These are phyloP conservation scores for Gallinago jamesoni DNA, from an alignment of 2,113 vertebrate species.

Conservation along the genomic window DNA sequence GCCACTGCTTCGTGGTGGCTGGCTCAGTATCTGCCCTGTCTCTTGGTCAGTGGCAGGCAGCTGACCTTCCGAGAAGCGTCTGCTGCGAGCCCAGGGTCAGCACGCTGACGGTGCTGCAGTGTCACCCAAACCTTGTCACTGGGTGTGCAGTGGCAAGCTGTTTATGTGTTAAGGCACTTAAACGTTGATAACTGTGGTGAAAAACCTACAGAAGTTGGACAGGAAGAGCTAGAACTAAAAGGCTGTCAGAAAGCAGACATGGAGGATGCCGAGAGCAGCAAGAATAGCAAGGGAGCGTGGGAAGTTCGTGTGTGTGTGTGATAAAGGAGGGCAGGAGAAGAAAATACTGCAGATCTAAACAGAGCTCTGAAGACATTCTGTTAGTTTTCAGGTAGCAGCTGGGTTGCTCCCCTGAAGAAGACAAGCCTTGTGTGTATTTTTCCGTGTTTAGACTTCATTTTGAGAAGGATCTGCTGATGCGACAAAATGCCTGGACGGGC, in stretches of 20 bases:
- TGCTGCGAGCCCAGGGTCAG: neutral
- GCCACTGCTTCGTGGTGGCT: rapidly evolving
- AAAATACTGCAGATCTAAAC: rapidly evolving
- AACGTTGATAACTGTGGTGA: rapidly evolving
- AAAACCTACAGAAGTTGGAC: neutral
- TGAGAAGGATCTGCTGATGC: neutral
- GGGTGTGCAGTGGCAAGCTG: rapidly evolving
- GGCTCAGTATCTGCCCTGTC: neutral
- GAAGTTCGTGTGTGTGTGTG: neutral
- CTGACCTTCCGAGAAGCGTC: neutral
- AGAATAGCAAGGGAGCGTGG: neutral
- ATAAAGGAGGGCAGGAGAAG: neutral
- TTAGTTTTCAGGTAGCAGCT: neutral
- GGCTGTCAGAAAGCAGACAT: neutral
- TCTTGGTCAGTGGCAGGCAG: rapidly evolving
- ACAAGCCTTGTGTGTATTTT: neutral
- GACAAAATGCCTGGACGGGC: rapidly evolving
- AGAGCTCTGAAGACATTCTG: neutral
- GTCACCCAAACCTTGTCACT: neutral
- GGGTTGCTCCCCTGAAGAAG: neutral
- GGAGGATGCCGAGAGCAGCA: neutral
- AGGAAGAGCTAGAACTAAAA: neutral
- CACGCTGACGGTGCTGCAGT: rapidly evolving
- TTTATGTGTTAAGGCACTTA: neutral
- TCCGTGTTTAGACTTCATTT: neutral